Evolutionary conservation across 2,888 invertebrate genomes (phyloP).

Genomic region (Lepeophtheirus nordmannii): DNA sequence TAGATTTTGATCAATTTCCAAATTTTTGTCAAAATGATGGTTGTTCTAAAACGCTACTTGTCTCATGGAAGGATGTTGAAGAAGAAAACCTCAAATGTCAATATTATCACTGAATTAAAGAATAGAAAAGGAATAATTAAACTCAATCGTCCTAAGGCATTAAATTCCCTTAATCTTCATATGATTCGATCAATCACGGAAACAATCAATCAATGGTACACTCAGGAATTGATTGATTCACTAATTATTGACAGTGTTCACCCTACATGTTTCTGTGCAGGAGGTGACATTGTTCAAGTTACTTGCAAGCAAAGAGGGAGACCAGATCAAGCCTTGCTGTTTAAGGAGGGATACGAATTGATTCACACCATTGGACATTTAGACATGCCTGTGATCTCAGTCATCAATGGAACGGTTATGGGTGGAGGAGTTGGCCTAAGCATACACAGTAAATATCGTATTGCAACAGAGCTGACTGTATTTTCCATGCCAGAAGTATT

Average conservation of each 20-base stretch:
- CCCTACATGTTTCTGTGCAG: constrained; percentile 96
- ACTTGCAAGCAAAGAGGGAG: constrained; percentile 48
- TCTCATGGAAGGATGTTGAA: too few species aligned
- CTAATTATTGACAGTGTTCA: constrained; percentile 55
- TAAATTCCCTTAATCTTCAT: constrained; percentile 57
- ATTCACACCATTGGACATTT: constrained; percentile 75
- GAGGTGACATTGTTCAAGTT: constrained; percentile 78
- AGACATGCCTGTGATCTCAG: constrained; percentile 73
- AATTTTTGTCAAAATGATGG: too few species aligned
- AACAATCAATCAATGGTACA: constrained; percentile 58
- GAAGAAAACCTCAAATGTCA: too few species aligned
- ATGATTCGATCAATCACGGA: constrained; percentile 62
- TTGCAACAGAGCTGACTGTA: constrained; percentile 82
- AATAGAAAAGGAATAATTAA: constrained; percentile 45
- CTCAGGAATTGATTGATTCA: constrained; percentile 36
- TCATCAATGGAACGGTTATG: constrained; percentile 93
- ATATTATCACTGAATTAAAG: too few species aligned
- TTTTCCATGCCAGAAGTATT: constrained; percentile 98
- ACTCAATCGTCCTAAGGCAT: constrained; percentile 55
- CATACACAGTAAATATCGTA: constrained; percentile 72
- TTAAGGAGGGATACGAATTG: constrained; percentile 65
- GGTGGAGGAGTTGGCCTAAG: constrained; percentile 92
- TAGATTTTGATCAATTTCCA: too few species aligned
- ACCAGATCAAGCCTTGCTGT: constrained; percentile 48
- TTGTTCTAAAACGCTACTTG: too few species aligned